A percentile compares a stretch with the other conserved stretches of the same genome.
Evolutionary conservation across 2,888 invertebrate species (phyloP).

Genomic region (Leptodirus hochenwartii): DNA sequence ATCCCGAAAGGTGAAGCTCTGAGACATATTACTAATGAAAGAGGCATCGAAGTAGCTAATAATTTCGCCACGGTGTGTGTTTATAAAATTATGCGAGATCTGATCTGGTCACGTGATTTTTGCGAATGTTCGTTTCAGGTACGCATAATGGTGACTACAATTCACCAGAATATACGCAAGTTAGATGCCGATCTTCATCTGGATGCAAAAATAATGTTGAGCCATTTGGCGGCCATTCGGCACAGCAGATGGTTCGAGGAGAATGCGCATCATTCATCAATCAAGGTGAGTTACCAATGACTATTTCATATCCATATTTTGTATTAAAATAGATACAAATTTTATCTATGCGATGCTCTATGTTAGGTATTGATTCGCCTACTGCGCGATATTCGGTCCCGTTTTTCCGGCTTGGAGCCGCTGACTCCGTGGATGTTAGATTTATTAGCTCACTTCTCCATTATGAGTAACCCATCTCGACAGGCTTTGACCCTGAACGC

Average conservation of each 20-base stretch:
- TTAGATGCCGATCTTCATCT: conserved; percentile 73
- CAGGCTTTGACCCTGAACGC: conserved; percentile 84
- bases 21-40: conserved; percentile 40
- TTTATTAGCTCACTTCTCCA: conserved; percentile 85
- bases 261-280: conserved; percentile 91
- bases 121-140: no score
- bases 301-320: no score
- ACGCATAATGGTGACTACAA: conserved; percentile 79
- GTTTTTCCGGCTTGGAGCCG: conserved; percentile 80
- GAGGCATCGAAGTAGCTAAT: conserved; percentile 79
- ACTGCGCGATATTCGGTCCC: conserved; percentile 74
- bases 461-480: conserved; percentile 88
- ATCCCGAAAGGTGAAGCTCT: conserved; percentile 40
- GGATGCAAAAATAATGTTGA: conserved; percentile 60
- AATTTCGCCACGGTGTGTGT: conserved; percentile 32
- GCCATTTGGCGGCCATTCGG: conserved; percentile 83
- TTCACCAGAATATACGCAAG: conserved; percentile 85
- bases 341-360: no score
- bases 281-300: no score
- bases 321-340: no score
- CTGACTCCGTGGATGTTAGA: conserved; percentile 95
- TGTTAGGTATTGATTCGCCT: conserved; percentile 76
- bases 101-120: no score
- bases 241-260: conserved; percentile 98
- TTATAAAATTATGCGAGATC: no score